These are phyloP conservation scores for Calliphora vomitoria DNA, from an alignment of 2,888 invertebrate genomes.

Conservation along the genomic window DNA sequence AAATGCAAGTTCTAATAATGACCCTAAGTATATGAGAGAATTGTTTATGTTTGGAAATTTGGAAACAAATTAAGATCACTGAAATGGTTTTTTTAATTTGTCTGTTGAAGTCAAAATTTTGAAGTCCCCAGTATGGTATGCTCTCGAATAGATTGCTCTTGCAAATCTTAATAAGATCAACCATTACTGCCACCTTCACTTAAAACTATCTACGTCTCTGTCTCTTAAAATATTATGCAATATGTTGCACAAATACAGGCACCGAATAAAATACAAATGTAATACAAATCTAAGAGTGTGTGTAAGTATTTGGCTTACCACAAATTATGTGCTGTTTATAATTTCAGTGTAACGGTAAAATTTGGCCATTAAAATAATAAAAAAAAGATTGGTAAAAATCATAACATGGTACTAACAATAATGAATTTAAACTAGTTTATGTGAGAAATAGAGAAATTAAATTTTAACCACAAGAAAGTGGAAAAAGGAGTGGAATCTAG, in stretches of 20 bases:
- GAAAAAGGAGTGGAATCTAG: constrained; percentile 28
- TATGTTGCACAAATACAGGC: neutral
- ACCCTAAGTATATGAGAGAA: too few relatives aligned
- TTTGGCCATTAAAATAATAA: constrained; percentile 30
- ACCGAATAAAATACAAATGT: neutral
- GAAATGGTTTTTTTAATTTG: too few relatives aligned
- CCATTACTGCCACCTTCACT: too few relatives aligned
- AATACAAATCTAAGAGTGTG: neutral
- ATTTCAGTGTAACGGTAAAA: constrained; percentile 43
- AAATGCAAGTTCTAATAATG: too few relatives aligned
- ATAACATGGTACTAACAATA: constrained; percentile 25
- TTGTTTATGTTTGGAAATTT: too few relatives aligned
- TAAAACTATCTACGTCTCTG: neutral
- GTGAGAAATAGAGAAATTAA: constrained; percentile 13
- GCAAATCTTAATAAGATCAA: too few relatives aligned
- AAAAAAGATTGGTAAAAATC: constrained; percentile 19
- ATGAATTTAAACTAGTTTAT: constrained; percentile 34
- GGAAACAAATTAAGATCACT: too few relatives aligned
- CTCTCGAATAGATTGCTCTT: too few relatives aligned
- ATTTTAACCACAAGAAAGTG: neutral
- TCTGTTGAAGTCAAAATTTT: too few relatives aligned
- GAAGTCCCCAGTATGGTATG: too few relatives aligned
- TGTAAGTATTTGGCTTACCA: constrained; percentile 26
- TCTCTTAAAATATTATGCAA: constrained; percentile 21
- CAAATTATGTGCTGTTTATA: constrained; percentile 33